A percentile compares a stretch with the other conserved stretches of the same genome.
Evolutionary conservation across 2,888 invertebrate genomes (phyloP).

Genomic region (Seira ritae): DNA sequence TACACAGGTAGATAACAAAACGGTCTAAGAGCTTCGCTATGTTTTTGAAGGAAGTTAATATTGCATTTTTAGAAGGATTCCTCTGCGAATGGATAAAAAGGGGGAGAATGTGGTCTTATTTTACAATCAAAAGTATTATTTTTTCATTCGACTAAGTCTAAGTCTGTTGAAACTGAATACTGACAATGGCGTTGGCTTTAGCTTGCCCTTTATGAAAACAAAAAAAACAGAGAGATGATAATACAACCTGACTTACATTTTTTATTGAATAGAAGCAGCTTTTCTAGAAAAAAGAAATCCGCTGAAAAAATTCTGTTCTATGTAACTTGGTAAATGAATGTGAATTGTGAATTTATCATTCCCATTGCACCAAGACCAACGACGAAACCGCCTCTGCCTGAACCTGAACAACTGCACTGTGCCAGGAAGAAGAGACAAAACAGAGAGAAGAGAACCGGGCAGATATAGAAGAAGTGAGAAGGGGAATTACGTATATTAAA

Average conservation of each 20-base stretch:
- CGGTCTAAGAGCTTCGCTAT: constrained; percentile 33
- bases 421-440: not conserved
- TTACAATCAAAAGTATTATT: not conserved
- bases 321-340: constrained; percentile 43
- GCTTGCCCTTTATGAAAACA: not conserved
- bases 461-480: constrained; percentile 3
- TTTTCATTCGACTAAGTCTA: not conserved
- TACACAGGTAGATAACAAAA: constrained; percentile 35
- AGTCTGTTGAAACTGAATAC: not conserved
- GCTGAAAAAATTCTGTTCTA: not conserved
- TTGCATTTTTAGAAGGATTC: not conserved
- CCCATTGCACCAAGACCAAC: constrained; percentile 45
- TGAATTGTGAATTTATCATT: constrained; percentile 59
- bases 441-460: not conserved
- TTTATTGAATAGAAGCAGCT: constrained; percentile 15
- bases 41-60: constrained; percentile 33
- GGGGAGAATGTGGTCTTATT: constrained; percentile 7
- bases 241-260: constrained; percentile 14
- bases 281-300: not conserved
- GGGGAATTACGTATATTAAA: not conserved
- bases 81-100: not conserved
- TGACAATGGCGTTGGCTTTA: not conserved
- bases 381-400: not conserved
- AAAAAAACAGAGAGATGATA: not conserved
- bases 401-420: not conserved